A percentile compares a stretch with the other conserved stretches of the same genome.
Conservation (phyloP, 2,797 vertebrate genomes). For the Erpetoichthys calabaricus region DNA sequence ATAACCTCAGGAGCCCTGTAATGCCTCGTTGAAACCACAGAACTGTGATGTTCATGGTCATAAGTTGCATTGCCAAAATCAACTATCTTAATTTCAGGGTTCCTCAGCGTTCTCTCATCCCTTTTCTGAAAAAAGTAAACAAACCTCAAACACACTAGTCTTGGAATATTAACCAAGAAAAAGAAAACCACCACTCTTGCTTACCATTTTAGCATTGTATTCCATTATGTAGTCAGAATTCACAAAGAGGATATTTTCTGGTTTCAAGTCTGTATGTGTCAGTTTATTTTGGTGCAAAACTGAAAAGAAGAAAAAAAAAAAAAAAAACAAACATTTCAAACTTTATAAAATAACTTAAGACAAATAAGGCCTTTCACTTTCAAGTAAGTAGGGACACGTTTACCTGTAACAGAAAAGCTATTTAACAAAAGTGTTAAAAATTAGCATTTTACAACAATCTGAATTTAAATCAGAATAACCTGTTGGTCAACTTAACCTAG, state of each 20-base stretch:
- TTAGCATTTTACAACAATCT: too few relatives aligned
- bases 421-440: neutral
- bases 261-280: conserved; percentile 93
- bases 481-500: neutral
- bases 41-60: conserved; percentile 89
- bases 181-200: conserved; percentile 16
- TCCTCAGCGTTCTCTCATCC: conserved; percentile 76
- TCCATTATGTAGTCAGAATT: conserved; percentile 75
- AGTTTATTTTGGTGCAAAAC: conserved; percentile 90
- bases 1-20: conserved; percentile 96
- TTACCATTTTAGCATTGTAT: conserved; percentile 76
- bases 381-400: conserved; percentile 8
- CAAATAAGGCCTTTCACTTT: conserved; percentile 12
- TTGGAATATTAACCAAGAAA: neutral
- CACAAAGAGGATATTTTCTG: conserved; percentile 94
- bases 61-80: conserved; percentile 95
- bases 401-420: neutral
- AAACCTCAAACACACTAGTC: neutral
- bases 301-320: conserved; percentile 38
- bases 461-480: neutral
- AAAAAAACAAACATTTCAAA: neutral
- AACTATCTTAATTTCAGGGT: conserved; percentile 83
- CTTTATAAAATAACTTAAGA: conserved; percentile 14
- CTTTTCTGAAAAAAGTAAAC: conserved; percentile 55
- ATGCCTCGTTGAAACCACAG: conserved; percentile 90